A percentile compares a stretch with the other conserved stretches of the same genome.
Conservation (phyloP, 2,113 vertebrate species). For the Pyxicephalus adspersus region DNA sequence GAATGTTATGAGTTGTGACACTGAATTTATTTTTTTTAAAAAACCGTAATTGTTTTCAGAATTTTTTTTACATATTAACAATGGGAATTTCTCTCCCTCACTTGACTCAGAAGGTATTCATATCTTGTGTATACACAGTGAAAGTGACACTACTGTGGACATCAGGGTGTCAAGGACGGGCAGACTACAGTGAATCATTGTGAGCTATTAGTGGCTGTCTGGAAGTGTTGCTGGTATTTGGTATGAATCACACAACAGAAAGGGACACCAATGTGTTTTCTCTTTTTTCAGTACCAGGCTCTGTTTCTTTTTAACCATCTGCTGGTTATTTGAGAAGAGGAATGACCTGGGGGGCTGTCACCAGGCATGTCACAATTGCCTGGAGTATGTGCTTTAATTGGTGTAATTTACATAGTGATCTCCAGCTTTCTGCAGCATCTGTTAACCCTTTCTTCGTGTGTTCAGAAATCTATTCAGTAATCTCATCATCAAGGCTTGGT, state of each 20-base stretch:
- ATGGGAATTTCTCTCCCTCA: background rate
- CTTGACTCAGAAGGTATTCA: constrained; percentile 17
- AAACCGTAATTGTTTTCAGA: too few species aligned
- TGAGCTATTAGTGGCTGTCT: background rate
- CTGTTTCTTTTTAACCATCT: background rate
- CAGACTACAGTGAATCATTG: constrained; percentile 32
- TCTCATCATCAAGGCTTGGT: too few species aligned
- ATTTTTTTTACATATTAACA: too few species aligned
- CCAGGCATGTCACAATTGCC: background rate
- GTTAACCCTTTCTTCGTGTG: background rate
- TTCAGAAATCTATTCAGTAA: too few species aligned
- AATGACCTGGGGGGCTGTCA: constrained; percentile 17
- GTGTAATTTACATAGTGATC: background rate
- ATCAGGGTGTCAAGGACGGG: constrained; percentile 2
- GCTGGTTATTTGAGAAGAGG: constrained; percentile 31
- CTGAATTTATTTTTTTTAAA: too few species aligned
- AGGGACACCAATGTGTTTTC: background rate
- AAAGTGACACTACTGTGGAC: constrained; percentile 16
- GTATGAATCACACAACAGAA: constrained; percentile 17
- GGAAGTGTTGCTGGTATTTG: background rate
- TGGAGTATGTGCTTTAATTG: constrained; percentile 27
- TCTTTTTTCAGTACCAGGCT: background rate
- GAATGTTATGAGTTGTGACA: too few species aligned
- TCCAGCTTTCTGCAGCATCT: background rate
- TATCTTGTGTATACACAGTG: background rate